Evolutionary conservation across 1,140 invertebrate species (phyloP).

Genomic region (Lepidurus arcticus): DNA sequence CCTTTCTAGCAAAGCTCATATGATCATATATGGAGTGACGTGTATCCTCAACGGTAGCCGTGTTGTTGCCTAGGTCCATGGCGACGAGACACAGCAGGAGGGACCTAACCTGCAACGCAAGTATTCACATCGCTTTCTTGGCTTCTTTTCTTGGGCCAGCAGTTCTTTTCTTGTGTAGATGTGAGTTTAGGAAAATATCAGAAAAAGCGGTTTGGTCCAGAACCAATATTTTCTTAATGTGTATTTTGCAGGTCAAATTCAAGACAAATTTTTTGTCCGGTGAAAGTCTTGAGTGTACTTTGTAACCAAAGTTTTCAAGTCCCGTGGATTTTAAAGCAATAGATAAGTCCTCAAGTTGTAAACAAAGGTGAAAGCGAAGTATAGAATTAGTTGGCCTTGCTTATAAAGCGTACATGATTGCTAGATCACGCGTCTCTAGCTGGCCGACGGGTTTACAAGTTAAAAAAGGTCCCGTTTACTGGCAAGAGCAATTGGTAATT

Average conservation of each 20-base stretch:
- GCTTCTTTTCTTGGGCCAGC: too few relatives aligned
- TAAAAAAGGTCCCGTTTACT: constrained; percentile 37
- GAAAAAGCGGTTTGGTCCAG: too few relatives aligned
- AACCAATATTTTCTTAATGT: too few relatives aligned
- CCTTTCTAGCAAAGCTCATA: not conserved
- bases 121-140: too few relatives aligned
- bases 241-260: too few relatives aligned
- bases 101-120: not conserved
- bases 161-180: too few relatives aligned
- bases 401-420: not conserved
- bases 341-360: too few relatives aligned
- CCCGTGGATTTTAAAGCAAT: too few relatives aligned
- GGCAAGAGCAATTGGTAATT: constrained; percentile 48
- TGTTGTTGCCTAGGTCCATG: not conserved
- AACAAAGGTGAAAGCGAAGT: not conserved
- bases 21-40: constrained; percentile 15
- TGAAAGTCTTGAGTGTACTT: too few relatives aligned
- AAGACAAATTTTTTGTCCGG: too few relatives aligned
- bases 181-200: too few relatives aligned
- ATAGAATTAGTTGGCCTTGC: not conserved
- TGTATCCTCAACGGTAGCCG: constrained; percentile 6
- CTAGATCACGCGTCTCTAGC: not conserved
- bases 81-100: not conserved
- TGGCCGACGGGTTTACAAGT: not conserved
- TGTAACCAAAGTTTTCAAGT: too few relatives aligned